These are phyloP conservation scores for Nicator chloris DNA, from an alignment of 2,113 vertebrate genomes.

Conservation along the genomic window DNA sequence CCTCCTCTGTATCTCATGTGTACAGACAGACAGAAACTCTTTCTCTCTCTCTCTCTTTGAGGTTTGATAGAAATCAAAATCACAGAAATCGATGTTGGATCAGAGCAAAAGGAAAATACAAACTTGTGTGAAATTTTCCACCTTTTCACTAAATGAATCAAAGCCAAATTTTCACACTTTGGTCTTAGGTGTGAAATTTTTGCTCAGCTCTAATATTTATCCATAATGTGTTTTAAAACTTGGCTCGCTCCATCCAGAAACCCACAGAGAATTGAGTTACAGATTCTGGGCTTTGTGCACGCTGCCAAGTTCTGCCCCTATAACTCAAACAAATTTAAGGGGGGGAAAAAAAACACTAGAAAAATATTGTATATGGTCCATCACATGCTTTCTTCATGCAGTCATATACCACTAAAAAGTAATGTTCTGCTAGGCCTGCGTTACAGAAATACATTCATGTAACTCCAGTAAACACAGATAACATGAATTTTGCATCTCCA, in stretches of 20 bases:
- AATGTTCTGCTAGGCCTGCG: background rate
- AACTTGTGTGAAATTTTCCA: constrained; percentile 50
- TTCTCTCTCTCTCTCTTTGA: background rate
- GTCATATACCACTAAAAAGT: constrained; percentile 48
- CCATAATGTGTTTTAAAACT: constrained; percentile 53
- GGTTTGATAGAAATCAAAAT: background rate
- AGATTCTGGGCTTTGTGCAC: constrained; percentile 34
- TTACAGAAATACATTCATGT: background rate
- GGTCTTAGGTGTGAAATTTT: constrained; percentile 53
- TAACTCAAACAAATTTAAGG: constrained; percentile 47
- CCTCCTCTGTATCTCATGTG: background rate
- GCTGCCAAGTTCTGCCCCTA: constrained; percentile 56
- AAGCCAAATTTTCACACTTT: constrained; percentile 64
- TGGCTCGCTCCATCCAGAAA: background rate
- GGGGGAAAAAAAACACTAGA: background rate
- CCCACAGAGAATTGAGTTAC: constrained; percentile 57
- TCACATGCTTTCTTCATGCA: constrained; percentile 53
- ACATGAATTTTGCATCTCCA: background rate
- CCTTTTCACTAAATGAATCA: constrained; percentile 51
- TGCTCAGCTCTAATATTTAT: constrained; percentile 46
- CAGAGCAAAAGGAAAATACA: constrained; percentile 32
- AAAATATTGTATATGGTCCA: constrained; percentile 30
- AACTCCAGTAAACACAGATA: constrained; percentile 5
- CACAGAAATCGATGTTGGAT: background rate
- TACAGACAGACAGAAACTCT: background rate